Conservation (phyloP, 1,140 invertebrate species). For the Drosophila lacteicornis region DNA sequence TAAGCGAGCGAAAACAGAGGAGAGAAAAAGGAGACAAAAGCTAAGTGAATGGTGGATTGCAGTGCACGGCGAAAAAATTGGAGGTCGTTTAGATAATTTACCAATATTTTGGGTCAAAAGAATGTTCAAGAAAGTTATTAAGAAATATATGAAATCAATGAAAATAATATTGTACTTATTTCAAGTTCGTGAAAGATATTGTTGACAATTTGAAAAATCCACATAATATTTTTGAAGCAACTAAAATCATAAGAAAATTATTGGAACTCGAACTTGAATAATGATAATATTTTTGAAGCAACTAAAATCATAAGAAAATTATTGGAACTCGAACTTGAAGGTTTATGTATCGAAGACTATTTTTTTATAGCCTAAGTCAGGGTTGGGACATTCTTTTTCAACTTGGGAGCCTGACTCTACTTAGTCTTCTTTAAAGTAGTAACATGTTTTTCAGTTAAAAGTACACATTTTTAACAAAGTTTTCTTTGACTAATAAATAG, state of each 20-base stretch:
- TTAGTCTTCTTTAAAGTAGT: too few relatives aligned
- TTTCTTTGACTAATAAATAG: neutral
- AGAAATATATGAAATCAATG: neutral
- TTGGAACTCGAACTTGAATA: neutral
- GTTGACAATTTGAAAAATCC: neutral
- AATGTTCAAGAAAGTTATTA: too few relatives aligned
- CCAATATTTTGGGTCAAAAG: neutral
- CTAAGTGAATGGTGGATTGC: slow-evolving; percentile 29
- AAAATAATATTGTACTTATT: neutral
- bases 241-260: neutral
- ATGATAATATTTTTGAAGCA: neutral
- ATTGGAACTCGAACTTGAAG: neutral
- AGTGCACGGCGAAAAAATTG: neutral
- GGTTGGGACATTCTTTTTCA: neutral
- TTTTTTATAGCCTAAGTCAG: neutral
- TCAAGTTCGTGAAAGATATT: neutral
- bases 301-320: neutral
- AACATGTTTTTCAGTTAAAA: too few relatives aligned
- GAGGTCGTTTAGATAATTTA: neutral
- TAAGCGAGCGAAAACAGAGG: slow-evolving; percentile 2
- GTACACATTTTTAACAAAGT: neutral
- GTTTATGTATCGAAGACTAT: neutral
- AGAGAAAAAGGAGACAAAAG: slow-evolving; percentile 41
- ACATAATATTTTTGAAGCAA: neutral
- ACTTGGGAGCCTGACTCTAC: neutral